These are phyloP conservation scores for Melanostoma mellinum DNA, from an alignment of 2,888 invertebrate genomes.

Conservation along the genomic window DNA sequence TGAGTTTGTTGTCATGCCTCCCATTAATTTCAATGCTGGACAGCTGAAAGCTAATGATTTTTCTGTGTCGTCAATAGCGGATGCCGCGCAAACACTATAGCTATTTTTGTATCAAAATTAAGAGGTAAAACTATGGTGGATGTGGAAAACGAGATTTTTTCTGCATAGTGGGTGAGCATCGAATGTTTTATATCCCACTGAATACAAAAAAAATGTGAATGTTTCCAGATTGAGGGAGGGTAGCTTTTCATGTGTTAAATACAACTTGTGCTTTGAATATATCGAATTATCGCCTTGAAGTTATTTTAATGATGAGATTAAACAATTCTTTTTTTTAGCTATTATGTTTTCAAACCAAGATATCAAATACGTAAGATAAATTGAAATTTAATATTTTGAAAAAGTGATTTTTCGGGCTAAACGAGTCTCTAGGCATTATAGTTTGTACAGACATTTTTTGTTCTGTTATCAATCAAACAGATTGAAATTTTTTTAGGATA, in stretches of 20 bases:
- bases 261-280: too few species aligned
- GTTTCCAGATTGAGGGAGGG: slow-evolving; percentile 49
- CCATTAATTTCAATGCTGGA: slow-evolving; percentile 53
- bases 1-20: slow-evolving; percentile 15
- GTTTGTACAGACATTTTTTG: too few species aligned
- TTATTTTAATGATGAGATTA: too few species aligned
- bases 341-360: too few species aligned
- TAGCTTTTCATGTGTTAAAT: not conserved
- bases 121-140: slow-evolving; percentile 33
- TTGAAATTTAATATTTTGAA: too few species aligned
- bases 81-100: slow-evolving; percentile 10
- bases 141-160: slow-evolving; percentile 20
- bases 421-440: too few species aligned
- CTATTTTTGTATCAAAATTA: slow-evolving; percentile 29
- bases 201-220: slow-evolving; percentile 10
- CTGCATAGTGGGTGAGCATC: slow-evolving; percentile 16
- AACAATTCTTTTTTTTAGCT: too few species aligned
- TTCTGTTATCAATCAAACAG: too few species aligned
- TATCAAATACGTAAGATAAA: too few species aligned
- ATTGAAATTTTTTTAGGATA: too few species aligned
- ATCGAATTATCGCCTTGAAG: too few species aligned
- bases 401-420: too few species aligned
- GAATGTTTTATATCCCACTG: slow-evolving; percentile 44
- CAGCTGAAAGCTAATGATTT: slow-evolving; percentile 61
- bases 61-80: slow-evolving; percentile 17